Evolutionary conservation across 1,140 invertebrate genomes (phyloP), one percentile per base, ranked within the genome.

Genomic region (Aphelinus certus): DNA sequence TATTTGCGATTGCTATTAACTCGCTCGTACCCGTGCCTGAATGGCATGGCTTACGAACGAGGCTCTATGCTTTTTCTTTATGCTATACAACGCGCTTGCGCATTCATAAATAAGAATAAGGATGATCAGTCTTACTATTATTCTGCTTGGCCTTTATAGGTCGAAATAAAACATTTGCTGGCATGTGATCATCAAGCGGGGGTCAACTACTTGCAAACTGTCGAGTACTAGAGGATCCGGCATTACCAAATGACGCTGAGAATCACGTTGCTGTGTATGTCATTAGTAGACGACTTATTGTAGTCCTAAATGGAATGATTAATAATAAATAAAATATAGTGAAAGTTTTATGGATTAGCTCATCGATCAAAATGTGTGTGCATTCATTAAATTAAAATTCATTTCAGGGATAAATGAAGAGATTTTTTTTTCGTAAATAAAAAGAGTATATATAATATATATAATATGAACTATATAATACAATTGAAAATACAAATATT

Each of bases 101-200:
- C 10, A 51, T 42, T 62, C 1, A 71, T 55, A 53, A 57, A 56
- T 56, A 3, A 2, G 45, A 68, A 56, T 56, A 68, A 57, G 56
- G 46, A 69, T 60, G 10, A 57, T 60, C 26, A 26, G 26, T 26
- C 26, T 26, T 26, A 26, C 26, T 68, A 53, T 53, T 9, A 53
- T 53, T 53, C 9, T 53, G 51, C 51, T 4, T 53, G 4, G 4
- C 9, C 7, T 45, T 63, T 72, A 45, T 60, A 78, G 77, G 65
- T 58, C 1, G 73, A 78, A 69, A 4, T 76, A 9, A 78, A 73
- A 51, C 60, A 68, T 58, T 68, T 76, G 9, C 42, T 73, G 65
- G 73, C 64, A 3, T 68, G 73, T 48, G 73, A 77, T 74, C 65
- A 73, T 70, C 61, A 71, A 57, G 62, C 62, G 2, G 61, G 47